Evolutionary conservation across 2,113 vertebrate genomes (phyloP).

Genomic region (Pithys albifrons): DNA sequence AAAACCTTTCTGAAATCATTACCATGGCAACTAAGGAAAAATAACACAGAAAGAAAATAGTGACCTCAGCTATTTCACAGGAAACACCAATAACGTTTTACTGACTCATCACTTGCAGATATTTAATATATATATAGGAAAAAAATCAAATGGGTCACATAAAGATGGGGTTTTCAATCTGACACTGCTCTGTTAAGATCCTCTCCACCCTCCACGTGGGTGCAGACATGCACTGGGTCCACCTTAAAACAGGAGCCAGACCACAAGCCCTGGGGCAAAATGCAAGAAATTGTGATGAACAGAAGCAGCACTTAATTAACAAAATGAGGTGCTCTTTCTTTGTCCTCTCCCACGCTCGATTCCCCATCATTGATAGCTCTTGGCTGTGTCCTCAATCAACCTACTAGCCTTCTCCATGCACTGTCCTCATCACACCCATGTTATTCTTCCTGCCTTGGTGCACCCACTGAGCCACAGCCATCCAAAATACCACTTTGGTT

Average conservation of each 20-base stretch:
- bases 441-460: not conserved
- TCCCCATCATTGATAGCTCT: not conserved
- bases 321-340: not conserved
- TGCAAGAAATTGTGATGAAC: not conserved
- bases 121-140: conserved; percentile 33
- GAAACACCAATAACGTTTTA: conserved; percentile 63
- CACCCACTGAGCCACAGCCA: not conserved
- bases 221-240: not conserved
- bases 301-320: not conserved
- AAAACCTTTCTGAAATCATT: conserved; percentile 57
- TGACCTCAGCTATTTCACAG: conserved; percentile 66
- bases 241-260: not conserved
- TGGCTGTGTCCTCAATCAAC: not conserved
- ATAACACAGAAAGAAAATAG: conserved; percentile 60
- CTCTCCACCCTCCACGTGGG: not conserved
- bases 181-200: not conserved
- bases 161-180: not conserved
- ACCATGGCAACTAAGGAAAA: conserved; percentile 67
- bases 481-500: not conserved
- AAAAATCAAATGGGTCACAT: not conserved
- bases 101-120: conserved; percentile 67
- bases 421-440: not conserved
- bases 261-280: not conserved
- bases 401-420: not conserved
- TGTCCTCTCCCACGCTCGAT: not conserved